Conservation (phyloP, 2,797 vertebrate genomes). For the Eulemur rubriventer region DNA sequence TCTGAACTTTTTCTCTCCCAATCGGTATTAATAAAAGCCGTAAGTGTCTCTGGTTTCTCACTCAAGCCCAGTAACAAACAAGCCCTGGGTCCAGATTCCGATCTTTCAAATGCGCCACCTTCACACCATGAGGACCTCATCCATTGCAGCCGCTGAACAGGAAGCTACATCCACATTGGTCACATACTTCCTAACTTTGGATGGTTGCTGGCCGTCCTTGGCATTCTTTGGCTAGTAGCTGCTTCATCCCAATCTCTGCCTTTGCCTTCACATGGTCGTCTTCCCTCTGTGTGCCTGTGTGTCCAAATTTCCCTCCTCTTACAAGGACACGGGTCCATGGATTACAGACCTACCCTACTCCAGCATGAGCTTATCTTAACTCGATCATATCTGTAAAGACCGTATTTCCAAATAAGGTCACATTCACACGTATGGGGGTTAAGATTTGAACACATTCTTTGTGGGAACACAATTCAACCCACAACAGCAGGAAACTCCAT, state of each 20-base stretch:
- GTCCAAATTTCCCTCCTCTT: neutral
- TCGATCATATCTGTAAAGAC: neutral
- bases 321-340: neutral
- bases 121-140: accelerated
- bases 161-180: neutral
- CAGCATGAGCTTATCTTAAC: neutral
- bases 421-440: too few relatives aligned
- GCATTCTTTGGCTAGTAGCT: too few relatives aligned
- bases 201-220: neutral
- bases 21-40: neutral
- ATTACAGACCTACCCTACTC: neutral
- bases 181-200: neutral
- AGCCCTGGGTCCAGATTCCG: neutral
- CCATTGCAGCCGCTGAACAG: accelerated
- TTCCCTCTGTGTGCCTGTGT: neutral
- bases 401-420: neutral
- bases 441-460: neutral
- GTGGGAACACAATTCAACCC: neutral
- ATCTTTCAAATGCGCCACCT: too few relatives aligned
- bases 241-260: neutral
- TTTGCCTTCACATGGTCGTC: accelerated
- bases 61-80: neutral
- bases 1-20: neutral
- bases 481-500: neutral
- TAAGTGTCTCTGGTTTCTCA: neutral